A percentile compares a stretch with the other conserved stretches of the same genome.
Evolutionary conservation across 2,113 vertebrate genomes (phyloP).

Genomic region (Crotalus viridis): DNA sequence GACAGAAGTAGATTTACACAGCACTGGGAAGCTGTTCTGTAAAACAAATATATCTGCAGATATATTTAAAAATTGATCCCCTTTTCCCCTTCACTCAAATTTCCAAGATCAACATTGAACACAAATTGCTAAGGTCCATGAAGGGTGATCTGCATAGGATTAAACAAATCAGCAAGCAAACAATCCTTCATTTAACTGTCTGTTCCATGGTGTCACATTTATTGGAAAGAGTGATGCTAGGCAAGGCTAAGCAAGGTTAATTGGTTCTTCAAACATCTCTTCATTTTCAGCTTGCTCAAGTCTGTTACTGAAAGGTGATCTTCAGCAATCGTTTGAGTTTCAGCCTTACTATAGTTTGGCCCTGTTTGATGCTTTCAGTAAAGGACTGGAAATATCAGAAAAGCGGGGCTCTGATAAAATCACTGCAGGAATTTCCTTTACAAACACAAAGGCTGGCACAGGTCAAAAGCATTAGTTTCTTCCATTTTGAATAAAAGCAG

Average conservation of each 20-base stretch:
- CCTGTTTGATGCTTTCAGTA: constrained; percentile 15
- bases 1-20: constrained; percentile 21
- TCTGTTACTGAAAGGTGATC: neutral
- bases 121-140: neutral
- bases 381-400: neutral
- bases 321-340: constrained; percentile 23
- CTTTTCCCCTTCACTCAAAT: neutral
- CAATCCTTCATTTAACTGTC: neutral
- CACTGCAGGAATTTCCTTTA: neutral
- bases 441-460: fast-evolving
- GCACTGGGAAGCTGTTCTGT: neutral
- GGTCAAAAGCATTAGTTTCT: neutral
- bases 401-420: neutral
- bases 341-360: constrained; percentile 22
- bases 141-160: neutral
- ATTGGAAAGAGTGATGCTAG: neutral
- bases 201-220: neutral
- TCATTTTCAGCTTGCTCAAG: neutral
- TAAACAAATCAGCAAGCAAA: neutral
- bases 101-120: fast-evolving
- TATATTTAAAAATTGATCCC: constrained; percentile 8
- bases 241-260: neutral
- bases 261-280: neutral
- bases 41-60: constrained; percentile 8
- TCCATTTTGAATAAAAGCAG: neutral